phyloP scores from a whole-genome alignment of 2,797 vertebrate genomes.

The Sebastes glaucus region DNA sequence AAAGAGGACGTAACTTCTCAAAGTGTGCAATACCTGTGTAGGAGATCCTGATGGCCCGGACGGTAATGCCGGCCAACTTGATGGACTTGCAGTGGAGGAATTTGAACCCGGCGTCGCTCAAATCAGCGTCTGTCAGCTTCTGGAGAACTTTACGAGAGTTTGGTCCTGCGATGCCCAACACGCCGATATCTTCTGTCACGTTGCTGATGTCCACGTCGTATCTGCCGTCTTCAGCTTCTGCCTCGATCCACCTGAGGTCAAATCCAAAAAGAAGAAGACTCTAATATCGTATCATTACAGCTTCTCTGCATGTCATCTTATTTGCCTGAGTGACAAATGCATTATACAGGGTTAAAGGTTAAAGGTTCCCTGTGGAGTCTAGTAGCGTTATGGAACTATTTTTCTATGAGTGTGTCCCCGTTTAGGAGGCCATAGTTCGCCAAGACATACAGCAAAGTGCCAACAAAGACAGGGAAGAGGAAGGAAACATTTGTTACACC shows the following conservation, averaged over 20 bases:
- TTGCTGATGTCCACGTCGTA: conserved; percentile 89
- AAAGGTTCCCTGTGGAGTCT: not conserved
- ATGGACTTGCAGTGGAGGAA: conserved; percentile 92
- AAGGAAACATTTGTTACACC: not conserved
- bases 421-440: not conserved
- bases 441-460: not conserved
- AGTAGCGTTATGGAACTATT: not conserved
- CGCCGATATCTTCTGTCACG: conserved; percentile 90
- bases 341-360: not conserved
- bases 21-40: conserved; percentile 88
- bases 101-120: conserved; percentile 88
- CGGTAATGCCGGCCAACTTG: conserved; percentile 81
- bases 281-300: not conserved
- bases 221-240: conserved; percentile 79
- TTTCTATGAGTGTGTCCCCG: not conserved
- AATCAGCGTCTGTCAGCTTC: conserved; percentile 89
- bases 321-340: not conserved
- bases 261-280: not conserved
- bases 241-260: conserved; percentile 91
- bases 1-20: not conserved
- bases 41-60: conserved; percentile 94
- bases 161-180: conserved; percentile 92
- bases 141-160: conserved; percentile 91
- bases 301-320: not conserved
- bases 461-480: not conserved